Base-by-base conservation (phyloP, 2,113 vertebrate genomes). In the Struthio camelus region DNA sequence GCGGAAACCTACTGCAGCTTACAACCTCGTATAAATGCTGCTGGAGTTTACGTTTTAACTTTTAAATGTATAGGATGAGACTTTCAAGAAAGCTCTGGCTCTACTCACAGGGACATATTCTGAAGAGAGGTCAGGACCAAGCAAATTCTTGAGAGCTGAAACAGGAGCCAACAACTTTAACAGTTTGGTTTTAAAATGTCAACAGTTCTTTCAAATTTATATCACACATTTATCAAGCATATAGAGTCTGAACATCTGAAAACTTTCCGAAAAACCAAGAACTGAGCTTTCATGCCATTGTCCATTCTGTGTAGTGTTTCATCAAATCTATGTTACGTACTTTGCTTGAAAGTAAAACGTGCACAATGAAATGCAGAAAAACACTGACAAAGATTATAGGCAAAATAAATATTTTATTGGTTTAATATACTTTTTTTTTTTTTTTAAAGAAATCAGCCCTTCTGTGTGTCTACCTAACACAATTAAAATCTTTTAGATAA, bases 351-450 rank as follows among this genome's bases (percentile, higher is more conserved):
- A 83, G 18, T 66, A 73, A 91, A 61, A 10, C 14, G 69, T 3
- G 22, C 15, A 54, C 28, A 92, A 54, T 28, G 34, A 66, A 28
- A 50, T 32, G 17, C 27, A 80, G 91, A n/a, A 96, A 94, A 79
- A 34, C 80, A 91, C 72, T 71, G 65, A 95, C 87, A 95, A 85
- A 76, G 91, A 75, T 75, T 96, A 76, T 98, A 98, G 95, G 98
- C 97, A 98, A 98, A 98, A 98, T 98, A 98, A 98, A 98, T 98
- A 98, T 96, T 98, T 98, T 98, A 98, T 98, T 98, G 97, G 97
- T 98, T 98, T 98, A 97, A 97, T 97, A 96, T 95, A 93, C 91
- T 91, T 53, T 80, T 80, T 53, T 75, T 89, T 75, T 94, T 95
- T 46, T 69, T 81, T 23, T n/a, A 67, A 96, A 98, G 97, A 98